Evolutionary conservation across 2,888 invertebrate species (phyloP), one percentile per base, ranked within the genome.

Genomic region (Arctia plantaginis): DNA sequence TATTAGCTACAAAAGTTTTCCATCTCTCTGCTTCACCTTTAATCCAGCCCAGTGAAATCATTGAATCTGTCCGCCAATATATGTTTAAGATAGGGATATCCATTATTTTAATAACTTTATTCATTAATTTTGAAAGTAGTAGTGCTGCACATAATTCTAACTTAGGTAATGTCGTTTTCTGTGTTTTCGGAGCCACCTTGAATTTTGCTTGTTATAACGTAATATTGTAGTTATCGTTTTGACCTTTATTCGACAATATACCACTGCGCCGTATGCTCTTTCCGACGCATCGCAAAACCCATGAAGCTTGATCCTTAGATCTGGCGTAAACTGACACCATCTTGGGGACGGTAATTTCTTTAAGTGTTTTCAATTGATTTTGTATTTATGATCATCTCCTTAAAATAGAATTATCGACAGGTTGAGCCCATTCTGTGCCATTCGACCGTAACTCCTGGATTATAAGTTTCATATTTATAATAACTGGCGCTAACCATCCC

Each of bases 371-470:
- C 0, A 73, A 13, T 51, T 69, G 65, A 13, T 55, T 65, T 41
- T 73, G 73, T 66, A 73, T 18, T 23, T 73, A 65, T 62, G n/a
- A 23, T 55, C 69, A 69, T 33, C 23, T 69, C 30, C 51, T 55
- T 13, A 55, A 33, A 20, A 69, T 55, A 7, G 23, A 7, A 13
- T 69, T 55, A 1, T 55, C 35, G 51, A 69, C 69, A 3, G 55
- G 55, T 23, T 73, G 39, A 69, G 69, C 69, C 72, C 75, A 72
- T 47, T 69, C 70, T 7, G 27, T 62, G 20, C 67, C 62, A 51
- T 67, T 69, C 27, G 20, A 65, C 76, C 73, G 73, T 0, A 76
- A 30, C 64, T 73, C 68, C 33, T 76, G 76, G 7, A 76, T 71
- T 7, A 76, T 20, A 20, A 75, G 13, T 23, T 75, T 72, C 66